Percentiles rank a stretch among this genome's conserved stretches.
phyloP scores from a whole-genome alignment of 2,888 invertebrate species.

The Nomada fucata region DNA sequence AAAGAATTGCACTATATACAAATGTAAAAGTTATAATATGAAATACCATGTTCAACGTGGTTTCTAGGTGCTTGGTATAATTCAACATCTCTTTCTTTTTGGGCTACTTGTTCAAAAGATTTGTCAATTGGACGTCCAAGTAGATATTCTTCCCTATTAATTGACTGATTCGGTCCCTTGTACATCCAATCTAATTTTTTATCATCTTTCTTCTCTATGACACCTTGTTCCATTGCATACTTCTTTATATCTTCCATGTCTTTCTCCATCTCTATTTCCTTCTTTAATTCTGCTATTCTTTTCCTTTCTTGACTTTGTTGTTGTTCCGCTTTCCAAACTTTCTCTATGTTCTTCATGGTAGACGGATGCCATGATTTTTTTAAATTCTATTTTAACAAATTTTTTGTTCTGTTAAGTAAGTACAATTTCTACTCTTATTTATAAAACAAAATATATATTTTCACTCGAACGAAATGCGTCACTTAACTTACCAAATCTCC shows the following conservation, averaged over 20 bases:
- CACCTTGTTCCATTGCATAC: constrained; percentile 86
- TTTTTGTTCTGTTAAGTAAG: constrained; percentile 2
- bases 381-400: constrained; percentile 86
- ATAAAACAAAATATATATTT: neutral
- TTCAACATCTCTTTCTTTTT: constrained; percentile 85
- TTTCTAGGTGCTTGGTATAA: constrained; percentile 85
- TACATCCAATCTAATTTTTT: constrained; percentile 95
- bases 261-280: constrained; percentile 88
- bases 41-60: constrained; percentile 87
- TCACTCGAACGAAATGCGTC: neutral
- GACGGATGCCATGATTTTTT: constrained; percentile 93
- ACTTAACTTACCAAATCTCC: constrained; percentile 82
- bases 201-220: constrained; percentile 84
- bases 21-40: constrained; percentile 17
- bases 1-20: neutral
- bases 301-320: constrained; percentile 89
- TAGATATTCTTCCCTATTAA: constrained; percentile 94
- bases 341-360: constrained; percentile 91
- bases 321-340: constrained; percentile 92
- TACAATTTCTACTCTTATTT: neutral
- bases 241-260: constrained; percentile 88
- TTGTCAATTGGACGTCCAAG: constrained; percentile 93
- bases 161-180: constrained; percentile 87
- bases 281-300: constrained; percentile 88
- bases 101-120: constrained; percentile 88